Evolutionary conservation across 2,888 invertebrate genomes (phyloP).

Genomic region (Ceramica pisi): DNA sequence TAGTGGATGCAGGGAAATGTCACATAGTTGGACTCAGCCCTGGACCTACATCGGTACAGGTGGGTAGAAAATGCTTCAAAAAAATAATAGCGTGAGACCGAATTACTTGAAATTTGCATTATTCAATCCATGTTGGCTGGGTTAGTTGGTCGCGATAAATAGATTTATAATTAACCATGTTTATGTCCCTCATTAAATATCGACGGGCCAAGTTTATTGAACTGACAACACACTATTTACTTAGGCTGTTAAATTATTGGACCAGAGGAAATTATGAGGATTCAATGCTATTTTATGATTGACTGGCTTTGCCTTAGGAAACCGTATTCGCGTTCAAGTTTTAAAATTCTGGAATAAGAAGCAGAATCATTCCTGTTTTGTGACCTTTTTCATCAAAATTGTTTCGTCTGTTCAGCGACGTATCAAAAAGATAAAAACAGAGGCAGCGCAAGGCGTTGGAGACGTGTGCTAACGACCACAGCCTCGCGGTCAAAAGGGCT

Average conservation of each 20-base stretch:
- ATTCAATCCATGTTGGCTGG: conserved; percentile 8
- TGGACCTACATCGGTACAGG: conserved; percentile 83
- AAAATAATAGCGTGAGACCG: conserved; percentile 35
- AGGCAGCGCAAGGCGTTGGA: no score
- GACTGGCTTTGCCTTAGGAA: background rate
- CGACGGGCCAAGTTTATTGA: conserved; percentile 24
- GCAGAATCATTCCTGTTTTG: background rate
- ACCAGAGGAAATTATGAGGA: background rate
- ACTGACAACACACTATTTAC: conserved; percentile 18
- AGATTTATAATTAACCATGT: conserved; percentile 17
- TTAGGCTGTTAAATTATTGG: conserved; percentile 1
- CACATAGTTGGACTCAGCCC: conserved; percentile 89
- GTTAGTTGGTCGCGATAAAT: conserved; percentile 17
- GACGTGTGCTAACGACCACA: no score
- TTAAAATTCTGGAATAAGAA: no score
- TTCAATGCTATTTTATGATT: background rate
- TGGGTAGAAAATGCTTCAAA: conserved; percentile 64
- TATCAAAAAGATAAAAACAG: no score
- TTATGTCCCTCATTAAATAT: conserved; percentile 24
- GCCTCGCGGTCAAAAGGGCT: no score
- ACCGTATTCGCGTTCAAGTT: background rate
- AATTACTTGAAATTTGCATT: conserved; percentile 13
- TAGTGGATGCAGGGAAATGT: conserved; percentile 89
- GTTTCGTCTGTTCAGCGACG: no score
- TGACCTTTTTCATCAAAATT: no score